Evolutionary conservation across 1,140 invertebrate species (phyloP).

Genomic region (Atta texana): DNA sequence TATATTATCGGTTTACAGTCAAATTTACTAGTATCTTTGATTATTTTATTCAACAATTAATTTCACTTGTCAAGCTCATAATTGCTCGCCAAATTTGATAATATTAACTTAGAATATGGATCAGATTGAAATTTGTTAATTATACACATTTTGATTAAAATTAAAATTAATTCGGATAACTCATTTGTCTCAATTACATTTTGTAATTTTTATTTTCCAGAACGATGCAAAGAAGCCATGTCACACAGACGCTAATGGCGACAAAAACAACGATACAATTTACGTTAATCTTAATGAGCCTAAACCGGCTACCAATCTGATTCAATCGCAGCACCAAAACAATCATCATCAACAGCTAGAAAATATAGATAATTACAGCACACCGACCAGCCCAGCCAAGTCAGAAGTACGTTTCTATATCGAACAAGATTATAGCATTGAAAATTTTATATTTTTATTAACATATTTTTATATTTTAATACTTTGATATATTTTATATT

Average conservation of each 20-base stretch:
- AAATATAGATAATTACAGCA: slow-evolving; percentile 77
- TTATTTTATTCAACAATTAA: slow-evolving; percentile 11
- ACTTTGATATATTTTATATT: slow-evolving; percentile 1
- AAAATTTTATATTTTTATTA: slow-evolving; percentile 8
- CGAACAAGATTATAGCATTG: background rate
- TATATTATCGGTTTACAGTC: background rate
- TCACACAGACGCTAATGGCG: slow-evolving; percentile 75
- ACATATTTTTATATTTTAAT: background rate
- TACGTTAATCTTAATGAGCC: slow-evolving; percentile 69
- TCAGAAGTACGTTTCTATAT: slow-evolving; percentile 78
- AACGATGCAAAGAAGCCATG: slow-evolving; percentile 81
- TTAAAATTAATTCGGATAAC: background rate
- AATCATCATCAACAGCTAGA: slow-evolving; percentile 77
- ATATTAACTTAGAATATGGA: background rate
- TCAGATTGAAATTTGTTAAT: slow-evolving; percentile 8
- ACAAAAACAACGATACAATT: slow-evolving; percentile 70
- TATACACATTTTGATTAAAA: slow-evolving; percentile 17
- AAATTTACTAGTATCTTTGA: background rate
- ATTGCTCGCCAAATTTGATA: background rate
- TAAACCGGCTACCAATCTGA: slow-evolving; percentile 13
- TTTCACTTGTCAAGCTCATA: background rate
- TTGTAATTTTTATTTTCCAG: slow-evolving; percentile 65
- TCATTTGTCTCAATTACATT: slow-evolving; percentile 18
- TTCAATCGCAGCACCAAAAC: slow-evolving; percentile 71
- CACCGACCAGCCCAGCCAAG: slow-evolving; percentile 80